Conservation (phyloP, 2,888 invertebrate genomes). For the Drosophila mulleri region DNA sequence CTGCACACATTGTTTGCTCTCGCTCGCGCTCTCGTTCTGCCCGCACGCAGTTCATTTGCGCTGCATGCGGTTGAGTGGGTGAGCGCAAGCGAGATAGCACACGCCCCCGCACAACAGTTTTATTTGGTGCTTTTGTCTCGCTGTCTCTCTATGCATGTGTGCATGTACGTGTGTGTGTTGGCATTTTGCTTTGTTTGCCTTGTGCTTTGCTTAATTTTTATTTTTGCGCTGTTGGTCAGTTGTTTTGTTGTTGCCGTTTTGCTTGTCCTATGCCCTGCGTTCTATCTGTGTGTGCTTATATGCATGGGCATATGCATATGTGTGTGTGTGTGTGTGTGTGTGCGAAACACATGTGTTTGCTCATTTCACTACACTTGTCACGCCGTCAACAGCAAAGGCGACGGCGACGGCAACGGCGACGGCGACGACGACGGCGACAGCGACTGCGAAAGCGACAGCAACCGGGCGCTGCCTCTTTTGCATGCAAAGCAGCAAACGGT, state of each 20-base stretch:
- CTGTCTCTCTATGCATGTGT: conserved; percentile 12
- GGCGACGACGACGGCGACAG: neutral
- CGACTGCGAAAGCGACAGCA: neutral
- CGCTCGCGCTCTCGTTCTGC: conserved; percentile 29
- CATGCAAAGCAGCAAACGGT: conserved; percentile 56
- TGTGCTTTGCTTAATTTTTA: conserved; percentile 61
- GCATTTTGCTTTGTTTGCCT: conserved; percentile 57
- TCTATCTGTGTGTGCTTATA: conserved; percentile 13
- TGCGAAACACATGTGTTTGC: conserved; percentile 37
- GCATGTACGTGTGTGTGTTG: conserved; percentile 31
- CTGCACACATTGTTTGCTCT: conserved; percentile 50
- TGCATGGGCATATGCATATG: neutral
- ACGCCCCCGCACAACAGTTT: conserved; percentile 49
- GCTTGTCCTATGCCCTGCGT: conserved; percentile 26
- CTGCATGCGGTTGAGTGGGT: conserved; percentile 12
- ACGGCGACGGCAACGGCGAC: conserved; percentile 1
- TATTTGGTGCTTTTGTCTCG: conserved; percentile 42
- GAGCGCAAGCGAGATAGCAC: conserved; percentile 42
- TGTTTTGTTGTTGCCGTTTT: conserved; percentile 35
- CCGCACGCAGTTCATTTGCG: conserved; percentile 51
- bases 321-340: neutral
- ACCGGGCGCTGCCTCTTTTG: conserved; percentile 49
- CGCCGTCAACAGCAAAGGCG: conserved; percentile 47
- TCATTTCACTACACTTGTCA: conserved; percentile 72
- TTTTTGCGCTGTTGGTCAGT: conserved; percentile 49